phyloP scores from a whole-genome alignment of 2,113 vertebrate genomes.

The Gallinago undulata region DNA sequence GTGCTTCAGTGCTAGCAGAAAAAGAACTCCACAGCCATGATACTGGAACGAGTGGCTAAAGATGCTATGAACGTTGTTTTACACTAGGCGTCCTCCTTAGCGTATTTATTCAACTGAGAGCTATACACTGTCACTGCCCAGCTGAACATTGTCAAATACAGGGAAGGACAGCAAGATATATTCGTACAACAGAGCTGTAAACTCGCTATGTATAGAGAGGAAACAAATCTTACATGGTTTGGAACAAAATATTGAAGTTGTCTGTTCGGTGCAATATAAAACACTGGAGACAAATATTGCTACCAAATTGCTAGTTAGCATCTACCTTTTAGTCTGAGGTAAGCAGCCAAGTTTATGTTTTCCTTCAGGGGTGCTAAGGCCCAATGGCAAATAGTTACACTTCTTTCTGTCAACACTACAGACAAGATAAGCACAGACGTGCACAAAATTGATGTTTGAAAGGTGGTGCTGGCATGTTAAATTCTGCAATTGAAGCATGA shows the following conservation, averaged over 20 bases:
- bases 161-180: rapidly evolving
- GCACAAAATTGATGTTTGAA: neutral
- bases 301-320: neutral
- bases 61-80: neutral
- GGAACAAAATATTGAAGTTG: neutral
- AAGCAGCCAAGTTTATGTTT: neutral
- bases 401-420: neutral
- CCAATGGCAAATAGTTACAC: neutral
- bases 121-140: neutral
- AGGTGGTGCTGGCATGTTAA: neutral
- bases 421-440: neutral
- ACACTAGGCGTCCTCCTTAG: constrained; percentile 45
- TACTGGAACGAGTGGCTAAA: rapidly evolving
- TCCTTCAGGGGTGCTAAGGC: neutral
- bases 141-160: rapidly evolving
- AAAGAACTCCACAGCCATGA: rapidly evolving
- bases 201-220: neutral
- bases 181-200: rapidly evolving
- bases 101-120: neutral
- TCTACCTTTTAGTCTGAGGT: neutral
- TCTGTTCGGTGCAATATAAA: neutral
- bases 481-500: neutral
- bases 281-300: neutral
- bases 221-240: neutral
- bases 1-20: rapidly evolving